Evolutionary conservation across 2,113 vertebrate species (phyloP), one percentile per base, ranked within the genome.

Genomic region (Nothobranchius kuhntae): DNA sequence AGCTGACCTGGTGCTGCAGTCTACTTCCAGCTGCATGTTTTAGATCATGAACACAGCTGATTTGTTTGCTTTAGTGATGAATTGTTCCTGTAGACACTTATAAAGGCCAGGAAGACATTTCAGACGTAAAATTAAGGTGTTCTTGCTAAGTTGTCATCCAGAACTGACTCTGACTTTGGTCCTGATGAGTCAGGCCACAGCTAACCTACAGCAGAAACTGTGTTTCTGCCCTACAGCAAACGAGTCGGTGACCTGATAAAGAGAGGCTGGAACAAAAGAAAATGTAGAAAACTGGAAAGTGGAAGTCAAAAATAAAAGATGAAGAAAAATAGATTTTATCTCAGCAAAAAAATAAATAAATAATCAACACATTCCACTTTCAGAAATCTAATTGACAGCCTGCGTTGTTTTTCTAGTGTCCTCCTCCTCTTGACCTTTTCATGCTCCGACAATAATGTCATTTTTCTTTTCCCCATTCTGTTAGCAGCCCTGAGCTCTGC

Each of bases 341-440:
- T 59, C 36, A 45, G 9, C 4, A 21, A 46, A 8, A 51, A 53
- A 63, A 38, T 4, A 53, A 30, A 30, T 1, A 21, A 21, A 21
- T 21, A 21, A 21, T 21, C 21, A 21, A 21, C 21, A 57, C 50
- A 69, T 42, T 59, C 15, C 42, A 35, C 50, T 52, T 75, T 68
- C 42, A 55, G 21, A 68, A 76, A 77, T 68, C 75, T 62, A 52
- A 26, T 57, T 36, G 11, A 30, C 8, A 56, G 53, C 53, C 59
- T 73, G 30, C 30, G 30, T 30, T 4, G 30, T 81, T 73, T 73
- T 54, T 76, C 81, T 50, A 75, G 84, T 76, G 68, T 78, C 70
- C 76, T 68, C 51, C 38, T 69, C 65, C 53, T 63, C 66, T 70
- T 81, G 82, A 79, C 82, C 86, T 81, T 83, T 52, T 48, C 63